Percentiles rank a stretch among this genome's conserved stretches.
Conservation (phyloP, 2,888 invertebrate species). For the Cataglyphis albicans region DNA sequence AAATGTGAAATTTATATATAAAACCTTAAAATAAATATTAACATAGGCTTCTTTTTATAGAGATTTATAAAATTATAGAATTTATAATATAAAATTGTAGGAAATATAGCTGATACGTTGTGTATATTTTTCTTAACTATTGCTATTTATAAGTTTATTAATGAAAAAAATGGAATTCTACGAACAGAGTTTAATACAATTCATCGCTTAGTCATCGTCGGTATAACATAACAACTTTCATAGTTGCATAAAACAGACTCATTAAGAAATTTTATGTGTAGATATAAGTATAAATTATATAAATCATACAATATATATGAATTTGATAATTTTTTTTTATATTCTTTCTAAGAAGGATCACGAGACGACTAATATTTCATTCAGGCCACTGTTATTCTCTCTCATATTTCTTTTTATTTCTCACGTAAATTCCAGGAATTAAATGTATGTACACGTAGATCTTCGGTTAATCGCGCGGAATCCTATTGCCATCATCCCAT, state of each 20-base stretch:
- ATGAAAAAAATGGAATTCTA: neutral
- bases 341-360: neutral
- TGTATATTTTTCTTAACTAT: neutral
- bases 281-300: neutral
- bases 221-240: conserved; percentile 11
- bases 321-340: neutral
- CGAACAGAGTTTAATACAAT: neutral
- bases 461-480: neutral
- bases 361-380: neutral
- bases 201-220: neutral
- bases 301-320: neutral
- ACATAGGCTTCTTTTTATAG: neutral
- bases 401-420: neutral
- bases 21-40: neutral
- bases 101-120: neutral
- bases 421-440: conserved; percentile 7
- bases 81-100: neutral
- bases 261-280: neutral
- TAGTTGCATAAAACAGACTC: conserved; percentile 18
- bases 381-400: neutral
- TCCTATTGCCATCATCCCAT: neutral
- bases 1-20: neutral
- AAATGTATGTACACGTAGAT: neutral
- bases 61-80: neutral
- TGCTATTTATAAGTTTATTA: neutral